phyloP scores from a whole-genome alignment of 2,113 vertebrate species.

The Ictidomys tridecemlineatus region DNA sequence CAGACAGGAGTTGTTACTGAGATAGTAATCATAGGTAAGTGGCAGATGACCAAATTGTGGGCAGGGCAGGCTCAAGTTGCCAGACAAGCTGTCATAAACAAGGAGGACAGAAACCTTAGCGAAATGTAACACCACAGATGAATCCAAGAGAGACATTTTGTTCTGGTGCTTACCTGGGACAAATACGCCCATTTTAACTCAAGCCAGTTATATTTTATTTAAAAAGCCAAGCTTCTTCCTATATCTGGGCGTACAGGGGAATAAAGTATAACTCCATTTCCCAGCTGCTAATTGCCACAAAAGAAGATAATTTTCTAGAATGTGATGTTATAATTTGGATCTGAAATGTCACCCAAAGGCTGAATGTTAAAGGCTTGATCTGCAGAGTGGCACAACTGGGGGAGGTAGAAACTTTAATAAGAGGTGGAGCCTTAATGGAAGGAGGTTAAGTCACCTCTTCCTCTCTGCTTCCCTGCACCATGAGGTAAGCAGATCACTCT shows the following conservation, averaged over 20 bases:
- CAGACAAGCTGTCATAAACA: constrained; percentile 43
- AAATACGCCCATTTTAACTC: neutral
- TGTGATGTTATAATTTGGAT: neutral
- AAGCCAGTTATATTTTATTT: neutral
- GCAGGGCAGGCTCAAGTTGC: constrained; percentile 40
- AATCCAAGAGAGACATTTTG: neutral
- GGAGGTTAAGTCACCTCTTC: neutral
- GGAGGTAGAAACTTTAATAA: neutral
- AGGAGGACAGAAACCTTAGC: constrained; percentile 10
- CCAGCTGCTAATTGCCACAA: neutral
- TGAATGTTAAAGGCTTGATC: neutral
- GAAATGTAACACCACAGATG: neutral
- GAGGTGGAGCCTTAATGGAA: neutral
- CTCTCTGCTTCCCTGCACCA: neutral
- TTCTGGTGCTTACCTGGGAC: neutral
- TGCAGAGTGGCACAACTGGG: neutral
- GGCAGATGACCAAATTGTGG: constrained; percentile 50
- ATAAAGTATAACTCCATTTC: neutral
- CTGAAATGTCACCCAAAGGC: neutral
- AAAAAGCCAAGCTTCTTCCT: neutral
- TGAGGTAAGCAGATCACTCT: neutral
- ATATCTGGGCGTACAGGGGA: neutral
- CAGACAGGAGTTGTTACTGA: neutral
- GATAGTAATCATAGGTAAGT: constrained; percentile 6
- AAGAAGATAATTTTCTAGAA: neutral